Base-by-base conservation (phyloP, 2,113 vertebrate species). In the Cyprichromis sp. region DNA sequence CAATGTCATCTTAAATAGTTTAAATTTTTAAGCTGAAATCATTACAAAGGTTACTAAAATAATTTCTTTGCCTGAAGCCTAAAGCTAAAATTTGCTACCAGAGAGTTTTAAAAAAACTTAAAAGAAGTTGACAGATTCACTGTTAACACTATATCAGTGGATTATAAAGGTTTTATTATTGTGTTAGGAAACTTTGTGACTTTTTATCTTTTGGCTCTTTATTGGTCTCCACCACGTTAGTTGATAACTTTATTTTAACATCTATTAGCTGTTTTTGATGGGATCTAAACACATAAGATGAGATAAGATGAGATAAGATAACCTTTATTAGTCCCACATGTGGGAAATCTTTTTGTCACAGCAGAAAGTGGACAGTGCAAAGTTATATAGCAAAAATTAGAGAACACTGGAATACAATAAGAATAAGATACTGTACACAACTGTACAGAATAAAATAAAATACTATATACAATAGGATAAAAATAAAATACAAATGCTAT, bases 21-120 rank as follows among this genome's bases (percentile, higher is more conserved):
- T 10, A 45, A 1, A 7, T 26, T 9, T 0, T 71, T 71, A 0
- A 42, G 4, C 0, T 45, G 38, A 45, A 45, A 73, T 26, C 1
- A 26, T 73, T 45, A 0, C 5, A 4, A 73, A 76, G 42, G 14
- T 29, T 76, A 19, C 14, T 29, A 47, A 47, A 76, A 12, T 29
- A 0, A 45, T 76, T 47, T 76, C 9, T 1, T 29, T 29, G 40
- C 40, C 68, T 47, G 42, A 45, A 73, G 40, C 13, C 31, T 66
- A 4, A 55, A 55, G 21, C 11, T 26, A 36, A 19, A 36, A 36
- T 36, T 36, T 36, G 59, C 9, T 36, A 11, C 38, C 38, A 76
- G 9, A 50, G 24, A 78, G 21, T 29, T 9, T 17, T 47, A 17
- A 47, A 47, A 26, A 76, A 76, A 17, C 14, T 17, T 38, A 29